phyloP scores from a whole-genome alignment of 1,140 invertebrate genomes.

The Drosophila grimshawi region DNA sequence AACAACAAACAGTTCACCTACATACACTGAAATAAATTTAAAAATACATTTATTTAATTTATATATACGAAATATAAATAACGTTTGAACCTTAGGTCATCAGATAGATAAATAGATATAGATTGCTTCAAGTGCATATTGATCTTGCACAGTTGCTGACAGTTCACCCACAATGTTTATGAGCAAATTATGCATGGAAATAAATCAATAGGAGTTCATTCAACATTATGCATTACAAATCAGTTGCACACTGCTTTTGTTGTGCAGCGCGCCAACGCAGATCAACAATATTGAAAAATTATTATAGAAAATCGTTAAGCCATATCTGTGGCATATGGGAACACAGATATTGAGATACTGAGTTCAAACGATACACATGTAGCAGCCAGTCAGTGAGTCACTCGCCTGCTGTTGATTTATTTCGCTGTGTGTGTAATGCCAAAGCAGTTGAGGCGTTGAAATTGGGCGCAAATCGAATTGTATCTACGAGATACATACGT shows the following conservation, averaged over 20 bases:
- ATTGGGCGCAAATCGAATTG: conserved; percentile 81
- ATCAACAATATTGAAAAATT: conserved; percentile 67
- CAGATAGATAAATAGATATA: not conserved
- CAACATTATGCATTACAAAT: conserved; percentile 53
- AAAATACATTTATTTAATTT: not conserved
- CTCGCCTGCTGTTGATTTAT: conserved; percentile 54
- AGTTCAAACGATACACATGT: conserved; percentile 62
- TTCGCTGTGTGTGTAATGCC: conserved; percentile 26
- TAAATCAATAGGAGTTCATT: conserved; percentile 54
- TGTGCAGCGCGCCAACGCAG: conserved; percentile 59
- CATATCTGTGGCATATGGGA: conserved; percentile 41
- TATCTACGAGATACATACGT: conserved; percentile 40
- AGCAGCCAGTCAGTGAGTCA: conserved; percentile 70
- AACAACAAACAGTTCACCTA: not conserved
- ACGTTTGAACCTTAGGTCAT: not conserved
- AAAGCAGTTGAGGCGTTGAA: conserved; percentile 79
- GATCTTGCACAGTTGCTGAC: conserved; percentile 51
- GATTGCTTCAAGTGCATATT: conserved; percentile 20
- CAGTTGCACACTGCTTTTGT: conserved; percentile 26
- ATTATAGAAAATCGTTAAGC: conserved; percentile 68
- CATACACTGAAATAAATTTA: not conserved
- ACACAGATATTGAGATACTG: conserved; percentile 54
- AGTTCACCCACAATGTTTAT: conserved; percentile 56
- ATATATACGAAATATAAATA: too few species aligned
- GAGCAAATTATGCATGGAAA: conserved; percentile 57